Percentiles rank a stretch among this genome's conserved stretches.
These are phyloP conservation scores for Macroteleia sp. DNA, from an alignment of 2,888 invertebrate genomes.

Conservation along the genomic window DNA sequence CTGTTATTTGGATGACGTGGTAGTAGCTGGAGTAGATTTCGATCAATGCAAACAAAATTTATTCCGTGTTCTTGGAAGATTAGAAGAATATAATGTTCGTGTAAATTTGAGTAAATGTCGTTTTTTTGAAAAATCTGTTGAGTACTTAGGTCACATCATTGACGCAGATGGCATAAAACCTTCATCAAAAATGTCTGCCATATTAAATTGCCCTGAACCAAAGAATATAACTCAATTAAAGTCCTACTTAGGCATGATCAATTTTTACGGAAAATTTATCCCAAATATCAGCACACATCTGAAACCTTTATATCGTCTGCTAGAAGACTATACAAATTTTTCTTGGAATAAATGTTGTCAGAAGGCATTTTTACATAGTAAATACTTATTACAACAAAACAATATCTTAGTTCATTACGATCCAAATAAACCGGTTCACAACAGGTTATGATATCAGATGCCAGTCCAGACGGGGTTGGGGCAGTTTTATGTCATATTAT, in stretches of 20 bases:
- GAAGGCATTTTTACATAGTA: no score
- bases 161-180: conserved; percentile 20
- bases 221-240: conserved; percentile 66
- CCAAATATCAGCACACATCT: conserved; percentile 34
- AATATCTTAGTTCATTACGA: no score
- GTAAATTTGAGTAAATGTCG: no score
- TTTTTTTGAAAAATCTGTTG: conserved; percentile 13
- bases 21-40: no score
- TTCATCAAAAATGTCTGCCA: conserved; percentile 19
- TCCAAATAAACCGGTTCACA: not conserved
- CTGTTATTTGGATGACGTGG: no score
- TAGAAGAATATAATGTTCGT: no score
- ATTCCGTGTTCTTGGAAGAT: no score
- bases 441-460: conserved; percentile 74
- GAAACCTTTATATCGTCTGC: conserved; percentile 28
- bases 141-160: conserved; percentile 27
- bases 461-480: conserved; percentile 75
- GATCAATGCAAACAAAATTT: no score
- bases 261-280: conserved; percentile 75
- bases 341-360: conserved; percentile 2
- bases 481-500: conserved; percentile 67
- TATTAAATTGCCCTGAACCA: conserved; percentile 37
- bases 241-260: conserved; percentile 72
- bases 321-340: conserved; percentile 8
- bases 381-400: no score